These are phyloP conservation scores for Labeo catla DNA, from an alignment of 2,113 vertebrate species.

Conservation along the genomic window DNA sequence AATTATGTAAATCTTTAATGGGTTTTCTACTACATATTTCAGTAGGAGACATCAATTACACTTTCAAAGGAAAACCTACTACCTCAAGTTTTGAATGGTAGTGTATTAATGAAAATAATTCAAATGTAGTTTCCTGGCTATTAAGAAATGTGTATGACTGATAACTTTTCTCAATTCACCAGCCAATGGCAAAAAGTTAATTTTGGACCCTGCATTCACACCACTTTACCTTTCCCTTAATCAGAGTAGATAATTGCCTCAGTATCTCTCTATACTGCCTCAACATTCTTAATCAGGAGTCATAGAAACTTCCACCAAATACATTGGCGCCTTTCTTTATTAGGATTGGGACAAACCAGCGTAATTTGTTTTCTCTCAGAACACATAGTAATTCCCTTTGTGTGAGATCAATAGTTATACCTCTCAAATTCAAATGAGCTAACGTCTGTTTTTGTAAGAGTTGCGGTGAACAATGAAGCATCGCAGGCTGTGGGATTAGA, in stretches of 20 bases:
- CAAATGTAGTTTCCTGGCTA: background rate
- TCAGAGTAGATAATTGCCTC: background rate
- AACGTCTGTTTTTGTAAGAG: slow-evolving; percentile 41
- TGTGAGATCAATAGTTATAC: slow-evolving; percentile 57
- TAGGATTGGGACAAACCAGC: slow-evolving; percentile 44
- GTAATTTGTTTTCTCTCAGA: slow-evolving; percentile 52
- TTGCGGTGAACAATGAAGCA: slow-evolving; percentile 44
- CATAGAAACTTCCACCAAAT: slow-evolving; percentile 44
- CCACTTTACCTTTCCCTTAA: background rate
- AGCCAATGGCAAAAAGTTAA: background rate
- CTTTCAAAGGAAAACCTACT: background rate
- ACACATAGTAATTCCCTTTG: slow-evolving; percentile 38
- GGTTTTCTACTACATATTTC: too few species aligned
- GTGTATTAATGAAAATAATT: too few species aligned
- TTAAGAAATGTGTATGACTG: background rate
- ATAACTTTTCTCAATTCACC: background rate
- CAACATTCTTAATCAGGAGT: slow-evolving; percentile 38
- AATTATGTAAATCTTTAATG: too few species aligned
- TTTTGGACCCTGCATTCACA: background rate
- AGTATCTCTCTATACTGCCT: background rate
- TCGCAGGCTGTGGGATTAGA: slow-evolving; percentile 48
- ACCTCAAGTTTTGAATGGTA: too few species aligned
- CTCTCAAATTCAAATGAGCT: slow-evolving; percentile 53
- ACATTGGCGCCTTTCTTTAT: slow-evolving; percentile 9
- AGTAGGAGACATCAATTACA: too few species aligned